A percentile compares a stretch with the other conserved stretches of the same genome.
phyloP scores from a whole-genome alignment of 2,113 vertebrate genomes.

The Charina bottae region DNA sequence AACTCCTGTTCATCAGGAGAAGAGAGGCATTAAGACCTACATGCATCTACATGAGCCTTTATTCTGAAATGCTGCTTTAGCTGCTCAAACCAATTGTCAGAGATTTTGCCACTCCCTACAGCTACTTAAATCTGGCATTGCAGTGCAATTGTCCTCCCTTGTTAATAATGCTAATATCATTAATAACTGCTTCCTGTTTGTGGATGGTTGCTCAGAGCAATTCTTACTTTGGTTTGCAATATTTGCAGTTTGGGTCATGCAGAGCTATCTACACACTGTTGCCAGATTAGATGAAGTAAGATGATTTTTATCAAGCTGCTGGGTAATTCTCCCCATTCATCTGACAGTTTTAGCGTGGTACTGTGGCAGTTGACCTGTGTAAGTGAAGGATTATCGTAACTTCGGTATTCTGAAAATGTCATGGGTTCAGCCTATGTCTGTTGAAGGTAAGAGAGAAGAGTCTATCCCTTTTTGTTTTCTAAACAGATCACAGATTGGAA shows the following conservation, averaged over 20 bases:
- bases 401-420: conserved; percentile 34
- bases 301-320: conserved; percentile 64
- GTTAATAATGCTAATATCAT: background rate
- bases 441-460: conserved; percentile 53
- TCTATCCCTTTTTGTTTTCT: background rate
- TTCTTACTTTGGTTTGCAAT: conserved; percentile 32
- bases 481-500: background rate
- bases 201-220: background rate
- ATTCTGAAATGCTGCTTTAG: conserved; percentile 13
- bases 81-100: conserved; percentile 25
- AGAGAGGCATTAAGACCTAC: background rate
- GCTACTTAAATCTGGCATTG: conserved; percentile 2
- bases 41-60: background rate
- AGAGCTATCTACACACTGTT: conserved; percentile 33
- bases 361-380: conserved; percentile 47
- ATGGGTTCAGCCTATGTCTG: conserved; percentile 39
- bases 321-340: conserved; percentile 57
- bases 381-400: conserved; percentile 44
- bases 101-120: background rate
- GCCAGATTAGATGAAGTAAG: conserved; percentile 66
- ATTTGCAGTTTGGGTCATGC: conserved; percentile 37
- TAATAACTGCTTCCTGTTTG: conserved; percentile 16
- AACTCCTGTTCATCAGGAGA: background rate
- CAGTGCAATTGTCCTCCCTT: background rate
- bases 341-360: conserved; percentile 53